A percentile compares a stretch with the other conserved stretches of the same genome.
phyloP scores from a whole-genome alignment of 2,888 invertebrate species.

The Autographa gamma region DNA sequence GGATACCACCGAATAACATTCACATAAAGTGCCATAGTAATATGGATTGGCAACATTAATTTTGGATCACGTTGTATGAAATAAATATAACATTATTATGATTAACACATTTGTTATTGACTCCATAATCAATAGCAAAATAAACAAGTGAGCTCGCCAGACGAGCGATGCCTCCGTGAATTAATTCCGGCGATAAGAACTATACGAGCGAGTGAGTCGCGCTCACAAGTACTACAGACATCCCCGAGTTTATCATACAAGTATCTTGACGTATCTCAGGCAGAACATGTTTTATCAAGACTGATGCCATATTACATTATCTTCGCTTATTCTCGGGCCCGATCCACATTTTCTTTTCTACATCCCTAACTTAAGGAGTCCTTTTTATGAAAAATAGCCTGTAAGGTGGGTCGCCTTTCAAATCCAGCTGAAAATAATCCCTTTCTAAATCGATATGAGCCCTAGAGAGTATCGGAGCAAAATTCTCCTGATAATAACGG shows the following conservation, averaged over 20 bases:
- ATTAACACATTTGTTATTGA: conserved; percentile 12
- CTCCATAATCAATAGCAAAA: conserved; percentile 15
- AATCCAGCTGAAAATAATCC: conserved; percentile 28
- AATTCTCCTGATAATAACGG: conserved; percentile 47
- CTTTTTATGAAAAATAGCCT: conserved; percentile 26
- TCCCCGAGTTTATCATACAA: conserved; percentile 34
- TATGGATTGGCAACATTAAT: not conserved
- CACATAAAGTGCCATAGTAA: not conserved
- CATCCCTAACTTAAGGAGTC: conserved; percentile 10
- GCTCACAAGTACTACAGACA: conserved; percentile 13
- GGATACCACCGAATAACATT: not conserved
- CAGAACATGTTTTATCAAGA: conserved; percentile 34
- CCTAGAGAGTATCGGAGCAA: conserved; percentile 30
- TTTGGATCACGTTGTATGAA: not conserved
- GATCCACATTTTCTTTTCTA: conserved; percentile 25
- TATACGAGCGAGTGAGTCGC: not conserved
- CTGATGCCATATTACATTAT: conserved; percentile 41
- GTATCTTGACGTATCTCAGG: conserved; percentile 29
- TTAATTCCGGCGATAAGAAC: not conserved
- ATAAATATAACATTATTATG: conserved; percentile 9
- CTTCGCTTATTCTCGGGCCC: conserved; percentile 15
- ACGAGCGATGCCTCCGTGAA: conserved; percentile 19
- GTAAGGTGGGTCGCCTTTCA: conserved; percentile 23
- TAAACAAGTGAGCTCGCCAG: not conserved
- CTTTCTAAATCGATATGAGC: conserved; percentile 40